Evolutionary conservation across 2,113 vertebrate species (phyloP).

Genomic region (Triplophysa siluroides): DNA sequence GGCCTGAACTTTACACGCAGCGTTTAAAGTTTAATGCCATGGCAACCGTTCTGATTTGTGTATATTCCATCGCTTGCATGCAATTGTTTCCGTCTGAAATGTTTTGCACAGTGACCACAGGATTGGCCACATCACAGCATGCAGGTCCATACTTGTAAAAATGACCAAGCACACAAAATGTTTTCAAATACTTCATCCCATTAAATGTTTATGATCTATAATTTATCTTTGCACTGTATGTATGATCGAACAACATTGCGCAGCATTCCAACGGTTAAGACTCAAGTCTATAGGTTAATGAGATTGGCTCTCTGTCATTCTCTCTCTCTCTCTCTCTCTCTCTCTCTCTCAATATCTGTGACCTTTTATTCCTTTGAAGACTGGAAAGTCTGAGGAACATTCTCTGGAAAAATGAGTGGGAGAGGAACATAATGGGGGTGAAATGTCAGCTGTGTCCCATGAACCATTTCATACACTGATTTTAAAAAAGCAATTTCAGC

Average conservation of each 20-base stretch:
- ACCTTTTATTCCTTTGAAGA: conserved; percentile 33
- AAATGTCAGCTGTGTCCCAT: conserved; percentile 6
- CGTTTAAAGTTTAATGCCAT: background rate
- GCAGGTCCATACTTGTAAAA: too few species aligned
- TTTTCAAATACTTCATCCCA: too few species aligned
- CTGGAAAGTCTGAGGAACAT: conserved; percentile 12
- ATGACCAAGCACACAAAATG: background rate
- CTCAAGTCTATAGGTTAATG: conserved; percentile 26
- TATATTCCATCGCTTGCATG: conserved; percentile 16
- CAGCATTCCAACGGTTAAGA: conserved; percentile 14
- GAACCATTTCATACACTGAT: conserved; percentile 17
- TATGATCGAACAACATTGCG: background rate
- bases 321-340: background rate
- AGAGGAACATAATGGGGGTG: conserved; percentile 24
- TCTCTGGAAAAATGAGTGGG: conserved; percentile 33
- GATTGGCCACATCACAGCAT: background rate
- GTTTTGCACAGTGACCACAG: conserved; percentile 1
- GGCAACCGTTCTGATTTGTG: conserved; percentile 1
- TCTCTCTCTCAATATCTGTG: conserved; percentile 14
- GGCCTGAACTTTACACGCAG: background rate
- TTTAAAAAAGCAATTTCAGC: background rate
- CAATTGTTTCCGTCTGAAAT: conserved; percentile 4
- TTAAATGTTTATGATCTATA: too few species aligned
- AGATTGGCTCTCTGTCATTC: background rate
- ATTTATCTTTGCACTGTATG: background rate